Base-by-base conservation (phyloP, 2,888 invertebrate species). In the Chymomyza caudatula region DNA sequence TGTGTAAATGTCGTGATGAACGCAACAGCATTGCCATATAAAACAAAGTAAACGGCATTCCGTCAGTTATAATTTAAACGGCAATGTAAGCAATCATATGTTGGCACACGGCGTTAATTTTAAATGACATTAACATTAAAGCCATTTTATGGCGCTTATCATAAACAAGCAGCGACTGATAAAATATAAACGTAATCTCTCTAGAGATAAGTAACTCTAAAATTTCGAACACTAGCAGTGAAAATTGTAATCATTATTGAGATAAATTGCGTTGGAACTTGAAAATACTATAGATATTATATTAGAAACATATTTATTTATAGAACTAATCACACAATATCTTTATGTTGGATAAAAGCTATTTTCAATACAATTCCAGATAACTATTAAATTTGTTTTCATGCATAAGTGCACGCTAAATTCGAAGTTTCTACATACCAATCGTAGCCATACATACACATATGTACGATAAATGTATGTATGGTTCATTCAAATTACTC, bases 51-150 rank as follows among this genome's bases (percentile, higher is more conserved):
- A 76, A 83, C 59, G 23, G 44, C 47, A 15, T 19, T 47, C n/a
- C 47, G n/a, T 17, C 47, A 17, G 17, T 47, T 47, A 17, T n/a
- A 13, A 13, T 17, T 19, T 8, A 78, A 82, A 78, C 71, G 59
- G 69, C 63, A 19, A 51, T 57, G 55, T 56, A 60, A 74, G n/a
- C n/a, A n/a, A n/a, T n/a, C n/a, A n/a, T n/a, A n/a, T n/a, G n/a
- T n/a, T n/a, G n/a, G n/a, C n/a, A n/a, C n/a, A n/a, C n/a, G n/a
- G n/a, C n/a, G n/a, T n/a, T n/a, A n/a, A n/a, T n/a, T 80, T 84
- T 84, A 64, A 71, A 78, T 78, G 56, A 62, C 76, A 85, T 78
- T 81, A 73, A 65, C 73, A 80, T 78, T 86, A 86, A 86, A 60
- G 78, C 85, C 69, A 81, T 80, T 76, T 84, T 71, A 61, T 74